phyloP scores from a whole-genome alignment of 2,888 invertebrate genomes.

The Epirrita christyi region DNA sequence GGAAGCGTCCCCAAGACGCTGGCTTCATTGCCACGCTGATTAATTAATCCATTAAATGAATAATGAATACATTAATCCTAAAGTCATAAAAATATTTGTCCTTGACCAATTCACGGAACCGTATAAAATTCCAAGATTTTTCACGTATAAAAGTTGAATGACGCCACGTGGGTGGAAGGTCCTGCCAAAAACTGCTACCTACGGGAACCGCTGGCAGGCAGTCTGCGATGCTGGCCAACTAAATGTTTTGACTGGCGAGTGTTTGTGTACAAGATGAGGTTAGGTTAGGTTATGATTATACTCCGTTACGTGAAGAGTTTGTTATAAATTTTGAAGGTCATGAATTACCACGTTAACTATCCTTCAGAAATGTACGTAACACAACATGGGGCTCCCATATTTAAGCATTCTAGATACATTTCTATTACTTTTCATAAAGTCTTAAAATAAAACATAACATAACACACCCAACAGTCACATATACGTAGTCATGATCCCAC shows the following conservation, averaged over 20 bases:
- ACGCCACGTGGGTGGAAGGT: conserved; percentile 25
- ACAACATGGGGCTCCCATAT: no score
- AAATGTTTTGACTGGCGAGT: conserved; percentile 29
- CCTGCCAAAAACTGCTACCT: conserved; percentile 27
- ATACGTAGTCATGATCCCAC: no score
- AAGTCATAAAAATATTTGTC: background rate
- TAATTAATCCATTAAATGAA: no score
- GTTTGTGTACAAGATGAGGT: conserved; percentile 26
- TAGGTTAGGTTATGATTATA: conserved; percentile 24
- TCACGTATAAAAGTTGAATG: conserved; percentile 25
- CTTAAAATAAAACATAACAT: no score
- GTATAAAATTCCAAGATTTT: conserved; percentile 1
- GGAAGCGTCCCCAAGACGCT: no score
- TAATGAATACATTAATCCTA: background rate
- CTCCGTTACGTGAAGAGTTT: background rate
- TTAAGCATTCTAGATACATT: no score
- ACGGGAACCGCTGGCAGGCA: conserved; percentile 6
- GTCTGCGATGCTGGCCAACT: conserved; percentile 21
- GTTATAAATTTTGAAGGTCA: no score
- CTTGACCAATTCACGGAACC: conserved; percentile 6
- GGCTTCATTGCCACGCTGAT: no score
- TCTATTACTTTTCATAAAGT: no score
- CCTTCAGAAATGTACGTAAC: no score
- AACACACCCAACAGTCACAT: no score
- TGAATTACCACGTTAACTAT: no score